Evolutionary conservation across 2,113 vertebrate genomes (phyloP).

Genomic region (Lutjanus erythropterus): DNA sequence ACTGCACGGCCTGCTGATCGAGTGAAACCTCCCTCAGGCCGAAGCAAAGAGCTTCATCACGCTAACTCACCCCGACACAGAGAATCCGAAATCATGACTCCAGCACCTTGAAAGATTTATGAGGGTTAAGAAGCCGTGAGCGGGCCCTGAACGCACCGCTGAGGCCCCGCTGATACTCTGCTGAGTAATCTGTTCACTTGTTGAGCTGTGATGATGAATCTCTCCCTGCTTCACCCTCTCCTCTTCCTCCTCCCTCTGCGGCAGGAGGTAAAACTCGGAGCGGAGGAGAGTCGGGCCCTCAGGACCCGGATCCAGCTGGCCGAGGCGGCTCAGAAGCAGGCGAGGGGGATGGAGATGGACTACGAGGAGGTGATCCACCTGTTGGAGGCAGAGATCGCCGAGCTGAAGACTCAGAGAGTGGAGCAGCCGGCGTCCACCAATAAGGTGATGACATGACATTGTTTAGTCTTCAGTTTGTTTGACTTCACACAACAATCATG

Average conservation of each 20-base stretch:
- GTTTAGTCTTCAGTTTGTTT: no score
- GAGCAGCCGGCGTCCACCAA: slow-evolving; percentile 85
- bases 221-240: neutral
- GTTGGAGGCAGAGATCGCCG: slow-evolving; percentile 92
- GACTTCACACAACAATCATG: no score
- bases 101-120: neutral
- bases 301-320: slow-evolving; percentile 89
- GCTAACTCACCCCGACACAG: neutral
- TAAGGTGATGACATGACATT: no score
- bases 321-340: slow-evolving; percentile 91
- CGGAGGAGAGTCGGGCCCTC: slow-evolving; percentile 89
- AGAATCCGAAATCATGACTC: neutral
- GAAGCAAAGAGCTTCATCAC: slow-evolving; percentile 16
- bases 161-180: neutral
- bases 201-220: neutral
- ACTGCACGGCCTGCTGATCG: slow-evolving; percentile 14
- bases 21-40: neutral
- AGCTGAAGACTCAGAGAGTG: slow-evolving; percentile 90
- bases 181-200: neutral
- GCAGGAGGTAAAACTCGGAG: slow-evolving; percentile 89
- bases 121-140: neutral
- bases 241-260: neutral
- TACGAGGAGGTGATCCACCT: slow-evolving; percentile 96
- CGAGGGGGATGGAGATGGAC: slow-evolving; percentile 94
- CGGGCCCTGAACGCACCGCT: neutral